Evolutionary conservation across 1,140 invertebrate species (phyloP), one percentile per base, ranked within the genome.

Genomic region (Colletes latitarsis): DNA sequence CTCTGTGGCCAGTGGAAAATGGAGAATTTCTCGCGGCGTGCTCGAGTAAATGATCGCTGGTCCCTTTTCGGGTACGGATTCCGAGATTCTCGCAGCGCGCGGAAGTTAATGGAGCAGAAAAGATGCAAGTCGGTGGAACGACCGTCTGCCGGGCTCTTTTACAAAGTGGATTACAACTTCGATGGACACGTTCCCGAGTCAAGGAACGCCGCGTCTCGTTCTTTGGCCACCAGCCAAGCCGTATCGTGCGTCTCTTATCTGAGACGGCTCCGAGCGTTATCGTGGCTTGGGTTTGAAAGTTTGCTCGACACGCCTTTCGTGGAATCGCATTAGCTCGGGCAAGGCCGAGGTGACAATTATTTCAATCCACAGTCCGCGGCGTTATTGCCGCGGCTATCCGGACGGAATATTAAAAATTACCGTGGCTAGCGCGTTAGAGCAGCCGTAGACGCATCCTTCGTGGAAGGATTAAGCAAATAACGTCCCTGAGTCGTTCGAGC

Each of bases 341-440:
- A 84, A 84, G 88, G 83, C 76, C 83, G 86, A 81, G 82, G 81
- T 85, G 81, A 81, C 83, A 85, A 89, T 89, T 87, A 83, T 86
- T 87, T 64, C 79, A 76, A 88, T 88, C 86, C 84, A 43, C 83
- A 17, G 52, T 4, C 21, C 60, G 53, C 52, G 60, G 53, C 52
- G 60, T 79, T 79, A 64, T 70, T 62, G 70, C 58, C 46, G 68
- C 53, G 6, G 74, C 66, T 39, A 39, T 52, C 67, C 58, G 57
- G 19, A 10, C 60, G 60, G 77, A 79, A 79, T 79, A 79, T 79
- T 73, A 79, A 79, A 73, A 79, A 41, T 64, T 46, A 30, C 55
- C 53, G 41, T 9, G 69, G 19, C 17, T 30, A 30, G 30, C 17
- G 75, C 63, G 49, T 41, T 55, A 77, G 76, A 64, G 49, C 46